Percentiles rank a stretch among this genome's conserved stretches.
phyloP scores from a whole-genome alignment of 37 sponge, comb jelly and placozoan genomes.

The Chondrosia reniformis region DNA sequence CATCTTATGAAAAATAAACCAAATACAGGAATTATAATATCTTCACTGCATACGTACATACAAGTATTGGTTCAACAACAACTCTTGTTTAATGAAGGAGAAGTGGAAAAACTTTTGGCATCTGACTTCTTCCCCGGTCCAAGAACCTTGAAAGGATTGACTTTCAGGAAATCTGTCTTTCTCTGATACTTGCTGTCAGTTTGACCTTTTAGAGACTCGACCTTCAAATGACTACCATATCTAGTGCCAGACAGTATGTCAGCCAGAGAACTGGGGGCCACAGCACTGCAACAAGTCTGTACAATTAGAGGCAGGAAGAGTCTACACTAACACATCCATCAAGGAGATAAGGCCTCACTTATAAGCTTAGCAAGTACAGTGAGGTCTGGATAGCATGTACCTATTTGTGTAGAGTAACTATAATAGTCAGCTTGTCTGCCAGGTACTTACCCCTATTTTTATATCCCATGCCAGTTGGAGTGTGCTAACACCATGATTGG shows the following conservation, averaged over 20 bases:
- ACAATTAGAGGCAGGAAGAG: background rate
- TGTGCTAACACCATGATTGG: no score
- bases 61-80: no score
- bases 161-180: background rate
- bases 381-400: background rate
- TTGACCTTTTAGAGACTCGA: background rate
- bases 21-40: no score
- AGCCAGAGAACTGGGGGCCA: conserved; percentile 28
- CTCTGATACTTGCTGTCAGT: background rate
- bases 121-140: background rate
- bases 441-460: conserved; percentile 14
- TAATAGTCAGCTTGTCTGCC: background rate
- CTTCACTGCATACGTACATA: no score
- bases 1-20: no score
- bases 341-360: no score
- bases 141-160: conserved; percentile 23
- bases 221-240: conserved; percentile 42
- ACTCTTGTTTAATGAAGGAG: no score
- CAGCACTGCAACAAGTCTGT: conserved; percentile 8
- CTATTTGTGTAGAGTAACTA: background rate
- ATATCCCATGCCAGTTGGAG: conserved; percentile 27
- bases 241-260: conserved; percentile 19
- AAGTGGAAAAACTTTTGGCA: no score
- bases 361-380: no score
- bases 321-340: no score